Conservation (phyloP, 2,888 invertebrate genomes). For the Hetaerina titia region DNA sequence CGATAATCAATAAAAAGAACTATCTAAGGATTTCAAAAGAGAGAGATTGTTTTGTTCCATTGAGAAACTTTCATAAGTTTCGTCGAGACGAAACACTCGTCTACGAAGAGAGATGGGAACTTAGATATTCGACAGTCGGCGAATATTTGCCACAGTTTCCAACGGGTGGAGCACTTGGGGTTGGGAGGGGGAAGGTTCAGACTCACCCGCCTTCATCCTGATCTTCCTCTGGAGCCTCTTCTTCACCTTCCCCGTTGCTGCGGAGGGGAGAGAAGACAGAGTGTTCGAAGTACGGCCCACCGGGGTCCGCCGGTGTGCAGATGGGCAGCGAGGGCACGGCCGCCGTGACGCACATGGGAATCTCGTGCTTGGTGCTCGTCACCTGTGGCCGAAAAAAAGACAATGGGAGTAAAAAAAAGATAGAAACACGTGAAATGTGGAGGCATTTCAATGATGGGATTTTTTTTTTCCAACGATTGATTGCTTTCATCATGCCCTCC, state of each 20-base stretch:
- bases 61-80: too few relatives aligned
- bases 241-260: not conserved
- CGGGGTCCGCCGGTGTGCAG: not conserved
- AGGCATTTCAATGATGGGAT: not conserved
- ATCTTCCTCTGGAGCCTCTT: not conserved
- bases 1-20: too few relatives aligned
- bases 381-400: not conserved
- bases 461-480: too few relatives aligned
- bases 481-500: too few relatives aligned
- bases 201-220: too few relatives aligned
- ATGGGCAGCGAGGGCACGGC: constrained; percentile 17
- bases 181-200: not conserved
- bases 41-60: too few relatives aligned
- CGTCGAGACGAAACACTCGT: too few relatives aligned
- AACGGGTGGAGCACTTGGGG: not conserved
- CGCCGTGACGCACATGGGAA: constrained; percentile 48
- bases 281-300: not conserved
- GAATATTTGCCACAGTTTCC: too few relatives aligned
- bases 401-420: not conserved
- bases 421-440: not conserved
- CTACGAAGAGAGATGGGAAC: too few relatives aligned
- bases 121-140: too few relatives aligned
- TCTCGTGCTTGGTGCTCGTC: constrained; percentile 42
- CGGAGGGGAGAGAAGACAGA: not conserved
- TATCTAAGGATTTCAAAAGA: too few relatives aligned